phyloP scores from a whole-genome alignment of 1,140 invertebrate genomes.

The Patella vulgata region DNA sequence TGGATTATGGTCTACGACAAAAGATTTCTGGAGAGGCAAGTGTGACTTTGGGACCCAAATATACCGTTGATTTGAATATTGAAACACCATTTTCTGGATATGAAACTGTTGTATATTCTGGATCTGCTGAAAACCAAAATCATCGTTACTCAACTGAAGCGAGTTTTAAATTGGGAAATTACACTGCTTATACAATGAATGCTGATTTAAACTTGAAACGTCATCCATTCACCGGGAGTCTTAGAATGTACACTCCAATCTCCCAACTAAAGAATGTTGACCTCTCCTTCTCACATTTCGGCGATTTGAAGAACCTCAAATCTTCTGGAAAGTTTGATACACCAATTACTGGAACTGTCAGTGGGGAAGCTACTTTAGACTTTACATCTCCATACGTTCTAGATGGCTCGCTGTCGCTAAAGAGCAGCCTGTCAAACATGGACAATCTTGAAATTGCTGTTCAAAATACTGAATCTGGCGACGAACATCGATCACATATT shows the following conservation, averaged over 20 bases:
- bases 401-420: slow-evolving; percentile 15
- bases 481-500: slow-evolving; percentile 25
- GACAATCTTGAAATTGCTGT: slow-evolving; percentile 24
- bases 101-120: slow-evolving; percentile 9
- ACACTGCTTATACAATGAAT: neutral
- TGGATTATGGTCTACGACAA: too few relatives aligned
- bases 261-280: slow-evolving; percentile 24
- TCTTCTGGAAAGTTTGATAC: slow-evolving; percentile 23
- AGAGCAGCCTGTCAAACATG: slow-evolving; percentile 12
- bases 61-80: neutral
- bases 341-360: slow-evolving; percentile 22
- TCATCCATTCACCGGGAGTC: slow-evolving; percentile 13
- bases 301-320: slow-evolving; percentile 24
- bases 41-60: too few relatives aligned
- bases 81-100: slow-evolving; percentile 12
- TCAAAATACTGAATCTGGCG: slow-evolving; percentile 18
- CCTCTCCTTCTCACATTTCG: slow-evolving; percentile 30
- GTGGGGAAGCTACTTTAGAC: slow-evolving; percentile 14
- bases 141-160: neutral
- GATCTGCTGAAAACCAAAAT: neutral
- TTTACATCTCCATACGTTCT: slow-evolving; percentile 22
- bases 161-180: neutral
- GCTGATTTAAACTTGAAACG: slow-evolving; percentile 15
- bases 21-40: too few relatives aligned
- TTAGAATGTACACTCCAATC: slow-evolving; percentile 41